Evolutionary conservation across 2,888 invertebrate genomes (phyloP), one percentile per base, ranked within the genome.

Genomic region (Cantharis nigra): DNA sequence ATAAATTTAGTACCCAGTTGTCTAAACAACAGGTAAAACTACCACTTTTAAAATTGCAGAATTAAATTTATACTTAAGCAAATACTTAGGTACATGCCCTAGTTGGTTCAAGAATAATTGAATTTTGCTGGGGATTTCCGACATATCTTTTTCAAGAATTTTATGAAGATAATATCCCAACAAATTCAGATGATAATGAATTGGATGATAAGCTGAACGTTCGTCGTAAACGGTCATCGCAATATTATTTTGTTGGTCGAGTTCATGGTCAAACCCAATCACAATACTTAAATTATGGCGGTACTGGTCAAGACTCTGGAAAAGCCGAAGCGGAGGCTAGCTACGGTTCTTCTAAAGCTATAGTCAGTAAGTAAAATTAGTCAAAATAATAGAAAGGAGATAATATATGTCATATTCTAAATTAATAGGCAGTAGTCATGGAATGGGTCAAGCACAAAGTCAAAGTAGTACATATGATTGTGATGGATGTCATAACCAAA

Each of bases 361-460:
- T 92, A 83, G 94, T 94, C 85, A 92, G 94, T 94, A 87, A 92
- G 94, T 77, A 26, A 14, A 13, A 20, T 18, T 28, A 93, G 86
- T 71, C 16, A 14, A 28, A 30, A 65, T 73, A n/a, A 69, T 16
- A n/a, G 7, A n/a, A 30, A 49, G 7, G 7, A n/a, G 2, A 7
- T n/a, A n/a, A n/a, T n/a, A n/a, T 49, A n/a, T 3, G 4, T 26
- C 20, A 69, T 74, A 71, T 20, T 3, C 14, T 74, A 76, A 72
- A 80, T 89, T 89, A 82, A 82, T 9, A 96, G 96, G 92, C 90
- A 96, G 96, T 69, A 92, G 90, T 80, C 93, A 93, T 85, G 96
- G 96, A 74, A 96, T 96, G 94, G 96, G 96, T 0, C 96, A 96
- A 90, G 96, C 96, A 0, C 96, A 96, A 88, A 96, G 96, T 88